Evolutionary conservation across 2,888 invertebrate species (phyloP), one percentile per base, ranked within the genome.

Genomic region (Fragum fragum): DNA sequence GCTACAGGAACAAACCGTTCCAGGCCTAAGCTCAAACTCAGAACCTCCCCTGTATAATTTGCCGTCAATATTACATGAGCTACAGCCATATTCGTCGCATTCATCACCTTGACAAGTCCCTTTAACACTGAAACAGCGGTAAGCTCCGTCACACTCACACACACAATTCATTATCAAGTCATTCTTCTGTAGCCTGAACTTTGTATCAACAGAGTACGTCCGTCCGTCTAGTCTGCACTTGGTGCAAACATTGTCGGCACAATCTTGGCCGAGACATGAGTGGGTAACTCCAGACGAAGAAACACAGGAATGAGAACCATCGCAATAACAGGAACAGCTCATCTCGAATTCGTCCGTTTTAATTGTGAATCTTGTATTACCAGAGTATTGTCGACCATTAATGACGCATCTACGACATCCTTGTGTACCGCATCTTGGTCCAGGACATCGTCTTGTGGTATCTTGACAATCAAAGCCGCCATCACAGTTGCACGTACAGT

Each of bases 281-380:
- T 83, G 79, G 16, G 76, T 78, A 11, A 85, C 52, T 18, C 88
- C 87, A 0, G 85, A 85, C 53, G 90, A 83, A 7, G 83, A 81
- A 7, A 89, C 86, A 29, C 92, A 92, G 32, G 87, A 85, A 87
- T 91, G 90, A 18, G 90, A 87, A 0, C 92, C 92, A 55, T 91
- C 90, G 81, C 92, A 92, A 61, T 86, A 88, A 71, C 92, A 92
- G 9, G 83, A 76, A 74, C 92, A 92, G 11, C 73, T 53, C 32
- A 89, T 91, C 53, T 87, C 79, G 16, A 87, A 79, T 69, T 89
- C 90, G 0, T 84, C 87, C 53, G 89, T 79, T 1, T 73, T 77
- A 18, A 90, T 73, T 9, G 79, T 78, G 73, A 92, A 92, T 3
- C 85, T 74, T 0, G 90, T 84, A 55, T 90, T 89, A 2, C 90